Evolutionary conservation across 2,888 invertebrate genomes (phyloP), one percentile per base, ranked within the genome.

Genomic region (Xanthorhoe designata): DNA sequence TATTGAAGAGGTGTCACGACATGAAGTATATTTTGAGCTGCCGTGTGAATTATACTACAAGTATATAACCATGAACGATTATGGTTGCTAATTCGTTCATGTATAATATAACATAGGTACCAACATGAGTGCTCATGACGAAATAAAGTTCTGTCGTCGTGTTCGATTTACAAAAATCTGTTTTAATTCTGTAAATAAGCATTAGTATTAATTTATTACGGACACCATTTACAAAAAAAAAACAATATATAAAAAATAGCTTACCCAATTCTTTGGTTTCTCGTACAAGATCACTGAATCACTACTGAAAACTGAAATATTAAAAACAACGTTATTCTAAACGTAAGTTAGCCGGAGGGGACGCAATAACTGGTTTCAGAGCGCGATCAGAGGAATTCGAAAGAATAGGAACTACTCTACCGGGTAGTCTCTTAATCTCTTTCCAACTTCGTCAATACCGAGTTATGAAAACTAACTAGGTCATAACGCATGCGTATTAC

Each of bases 401-500:
- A 35, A 38, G 8, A 42, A 13, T 13, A 1, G 13, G 13, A 42
- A 13, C 35, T 35, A 35, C 9, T 35, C 35, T 9, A 2, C 38
- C 38, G 4, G 38, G 13, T 42, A 42, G 5, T n/a, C 51, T 19
- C 10, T n/a, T n/a, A n/a, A n/a, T n/a, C n/a, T n/a, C n/a, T 51
- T 24, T 42, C 38, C 32, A 32, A 32, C 32, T 2, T 24, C 24
- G n/a, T 10, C 51, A 24, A 24, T 24, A 50, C 1, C 15, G 15
- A 9, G 49, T 17, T 29, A 49, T 17, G 18, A 6, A 47, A n/a
- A 42, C 38, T 29, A 65, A 51, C 29, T 7, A 51, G 42, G 32
- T 42, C 8, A 18, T 1, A 24, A 56, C 65, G 51, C 65, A 56
- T 65, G 60, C 60, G 60, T 61, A 3, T 55, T 51, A 54, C 24